These are phyloP conservation scores for Scatophagus argus DNA, from an alignment of 2,113 vertebrate genomes.

Conservation along the genomic window DNA sequence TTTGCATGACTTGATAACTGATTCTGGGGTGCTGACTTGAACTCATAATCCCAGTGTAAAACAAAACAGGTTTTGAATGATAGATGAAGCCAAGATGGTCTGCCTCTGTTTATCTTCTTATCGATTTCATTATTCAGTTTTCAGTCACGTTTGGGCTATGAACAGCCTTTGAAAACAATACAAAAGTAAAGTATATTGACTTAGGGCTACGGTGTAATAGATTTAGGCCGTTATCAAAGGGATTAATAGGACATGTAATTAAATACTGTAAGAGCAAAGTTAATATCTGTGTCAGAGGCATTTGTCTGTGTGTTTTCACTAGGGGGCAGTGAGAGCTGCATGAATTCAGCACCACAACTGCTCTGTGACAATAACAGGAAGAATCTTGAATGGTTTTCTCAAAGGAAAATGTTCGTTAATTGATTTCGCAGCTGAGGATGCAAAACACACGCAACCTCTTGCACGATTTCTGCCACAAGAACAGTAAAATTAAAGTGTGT, in stretches of 20 bases:
- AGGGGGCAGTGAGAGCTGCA: constrained; percentile 56
- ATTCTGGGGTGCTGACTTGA: background rate
- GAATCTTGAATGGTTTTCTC: background rate
- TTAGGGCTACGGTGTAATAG: background rate
- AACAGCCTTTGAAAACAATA: background rate
- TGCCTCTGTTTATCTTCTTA: background rate
- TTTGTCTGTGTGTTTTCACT: constrained; percentile 27
- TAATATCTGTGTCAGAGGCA: background rate
- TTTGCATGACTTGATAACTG: constrained; percentile 32
- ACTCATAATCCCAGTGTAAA: background rate
- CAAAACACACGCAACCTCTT: background rate
- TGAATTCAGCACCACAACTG: background rate
- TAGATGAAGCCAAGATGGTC: background rate
- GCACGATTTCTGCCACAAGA: background rate
- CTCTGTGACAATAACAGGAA: background rate
- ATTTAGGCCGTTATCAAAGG: background rate
- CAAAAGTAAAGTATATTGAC: background rate
- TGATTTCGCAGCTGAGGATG: background rate
- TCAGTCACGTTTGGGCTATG: background rate
- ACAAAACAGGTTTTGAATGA: background rate
- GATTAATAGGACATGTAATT: background rate
- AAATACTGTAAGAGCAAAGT: background rate
- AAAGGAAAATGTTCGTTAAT: background rate
- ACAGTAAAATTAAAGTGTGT: background rate
- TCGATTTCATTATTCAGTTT: background rate